These are phyloP conservation scores for Aphaenogaster rudis DNA, from an alignment of 1,140 invertebrate species.

Conservation along the genomic window DNA sequence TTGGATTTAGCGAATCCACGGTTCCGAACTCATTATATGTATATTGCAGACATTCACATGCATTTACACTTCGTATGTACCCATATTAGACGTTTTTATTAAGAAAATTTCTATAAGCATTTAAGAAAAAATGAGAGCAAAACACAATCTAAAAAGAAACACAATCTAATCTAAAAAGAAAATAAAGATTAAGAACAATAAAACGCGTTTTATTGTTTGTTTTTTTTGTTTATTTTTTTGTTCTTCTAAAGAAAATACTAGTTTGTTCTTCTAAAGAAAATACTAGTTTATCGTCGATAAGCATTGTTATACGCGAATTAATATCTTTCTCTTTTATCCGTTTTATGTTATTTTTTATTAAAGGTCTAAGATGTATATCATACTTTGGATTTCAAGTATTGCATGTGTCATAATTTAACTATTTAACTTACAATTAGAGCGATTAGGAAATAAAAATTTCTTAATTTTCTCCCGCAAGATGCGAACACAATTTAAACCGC, in stretches of 20 bases:
- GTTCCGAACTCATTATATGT: too few species aligned
- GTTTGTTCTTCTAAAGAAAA: not conserved
- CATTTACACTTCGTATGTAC: not conserved
- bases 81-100: not conserved
- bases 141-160: too few species aligned
- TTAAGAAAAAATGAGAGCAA: too few species aligned
- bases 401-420: not conserved
- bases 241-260: too few species aligned
- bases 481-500: not conserved
- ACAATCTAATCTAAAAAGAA: too few species aligned
- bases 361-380: not conserved
- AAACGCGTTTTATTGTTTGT: too few species aligned
- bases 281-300: not conserved
- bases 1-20: too few species aligned
- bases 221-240: too few species aligned
- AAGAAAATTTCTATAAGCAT: too few species aligned
- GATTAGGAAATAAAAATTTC: not conserved
- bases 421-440: not conserved
- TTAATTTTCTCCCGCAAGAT: not conserved
- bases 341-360: constrained; percentile 11
- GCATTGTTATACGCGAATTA: not conserved
- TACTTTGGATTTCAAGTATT: not conserved
- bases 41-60: too few species aligned
- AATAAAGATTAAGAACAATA: too few species aligned
- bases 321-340: not conserved